Evolutionary conservation across 2,888 invertebrate species (phyloP).

Genomic region (Saturnia japonica): DNA sequence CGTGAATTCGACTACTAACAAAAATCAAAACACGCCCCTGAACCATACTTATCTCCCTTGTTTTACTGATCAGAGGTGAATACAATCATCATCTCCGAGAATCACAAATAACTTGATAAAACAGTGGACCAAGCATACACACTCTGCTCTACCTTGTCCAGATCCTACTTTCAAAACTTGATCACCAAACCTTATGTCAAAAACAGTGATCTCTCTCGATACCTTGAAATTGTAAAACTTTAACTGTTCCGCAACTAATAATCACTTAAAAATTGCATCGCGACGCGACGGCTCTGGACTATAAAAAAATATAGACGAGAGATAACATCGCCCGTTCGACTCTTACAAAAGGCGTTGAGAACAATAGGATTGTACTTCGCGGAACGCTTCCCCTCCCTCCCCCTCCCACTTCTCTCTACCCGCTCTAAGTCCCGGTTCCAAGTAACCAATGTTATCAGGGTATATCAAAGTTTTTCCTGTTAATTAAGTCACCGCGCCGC

Average conservation of each 20-base stretch:
- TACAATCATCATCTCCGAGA: too few species aligned
- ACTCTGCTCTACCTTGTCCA: too few species aligned
- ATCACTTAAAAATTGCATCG: not conserved
- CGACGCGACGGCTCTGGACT: not conserved
- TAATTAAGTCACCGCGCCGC: not conserved
- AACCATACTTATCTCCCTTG: too few species aligned
- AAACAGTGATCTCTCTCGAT: not conserved
- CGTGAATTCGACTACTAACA: too few species aligned
- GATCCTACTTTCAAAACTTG: not conserved
- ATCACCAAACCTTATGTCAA: not conserved
- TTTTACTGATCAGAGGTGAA: too few species aligned
- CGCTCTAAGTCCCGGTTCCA: not conserved
- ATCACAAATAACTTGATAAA: too few species aligned
- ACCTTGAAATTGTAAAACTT: not conserved
- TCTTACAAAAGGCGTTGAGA: constrained; percentile 17
- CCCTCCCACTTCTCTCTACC: not conserved
- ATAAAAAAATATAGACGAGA: constrained; percentile 9
- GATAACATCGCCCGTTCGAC: constrained; percentile 8
- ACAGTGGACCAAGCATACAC: too few species aligned
- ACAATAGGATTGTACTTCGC: constrained; percentile 12
- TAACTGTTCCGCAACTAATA: not conserved
- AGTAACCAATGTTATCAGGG: constrained; percentile 6
- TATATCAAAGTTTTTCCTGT: not conserved
- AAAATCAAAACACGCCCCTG: too few species aligned
- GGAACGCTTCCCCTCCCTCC: not conserved